Percentiles rank a stretch among this genome's conserved stretches.
phyloP scores from a whole-genome alignment of 2,113 vertebrate species.

The Cryptomyrus ogoouensis region DNA sequence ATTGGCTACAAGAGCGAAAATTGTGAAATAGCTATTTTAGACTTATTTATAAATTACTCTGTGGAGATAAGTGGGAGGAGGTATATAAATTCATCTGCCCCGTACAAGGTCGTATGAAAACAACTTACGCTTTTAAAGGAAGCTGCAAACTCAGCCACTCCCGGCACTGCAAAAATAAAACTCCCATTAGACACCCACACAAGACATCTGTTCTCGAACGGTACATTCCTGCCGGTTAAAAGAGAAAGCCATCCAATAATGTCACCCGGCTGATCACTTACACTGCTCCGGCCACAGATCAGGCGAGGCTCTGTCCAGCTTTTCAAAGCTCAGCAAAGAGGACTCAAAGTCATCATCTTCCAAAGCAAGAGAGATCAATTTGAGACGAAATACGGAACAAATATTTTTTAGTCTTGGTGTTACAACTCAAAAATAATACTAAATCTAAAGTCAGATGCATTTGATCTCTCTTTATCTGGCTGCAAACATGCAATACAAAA shows the following conservation, averaged over 20 bases:
- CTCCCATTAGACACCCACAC: background rate
- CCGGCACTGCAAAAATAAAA: constrained; percentile 72
- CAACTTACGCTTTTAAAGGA: constrained; percentile 95
- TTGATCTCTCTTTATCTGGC: background rate
- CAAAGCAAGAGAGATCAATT: background rate
- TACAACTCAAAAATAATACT: background rate
- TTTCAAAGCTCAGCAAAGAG: constrained; percentile 92
- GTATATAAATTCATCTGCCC: background rate
- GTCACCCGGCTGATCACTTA: constrained; percentile 56
- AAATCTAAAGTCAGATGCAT: background rate
- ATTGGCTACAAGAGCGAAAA: constrained; percentile 71
- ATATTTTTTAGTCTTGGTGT: background rate
- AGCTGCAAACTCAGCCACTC: constrained; percentile 95
- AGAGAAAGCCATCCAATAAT: background rate
- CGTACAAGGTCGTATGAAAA: background rate
- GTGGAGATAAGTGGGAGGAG: background rate
- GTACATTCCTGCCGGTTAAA: background rate
- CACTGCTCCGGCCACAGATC: constrained; percentile 94
- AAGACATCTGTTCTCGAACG: background rate
- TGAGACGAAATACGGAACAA: background rate
- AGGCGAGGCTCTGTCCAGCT: constrained; percentile 90
- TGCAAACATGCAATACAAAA: background rate
- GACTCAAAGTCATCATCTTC: constrained; percentile 82
- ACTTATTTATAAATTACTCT: background rate
- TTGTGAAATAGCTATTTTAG: background rate